Evolutionary conservation across 2,113 vertebrate species (phyloP).

Genomic region (Aramus guarauna): DNA sequence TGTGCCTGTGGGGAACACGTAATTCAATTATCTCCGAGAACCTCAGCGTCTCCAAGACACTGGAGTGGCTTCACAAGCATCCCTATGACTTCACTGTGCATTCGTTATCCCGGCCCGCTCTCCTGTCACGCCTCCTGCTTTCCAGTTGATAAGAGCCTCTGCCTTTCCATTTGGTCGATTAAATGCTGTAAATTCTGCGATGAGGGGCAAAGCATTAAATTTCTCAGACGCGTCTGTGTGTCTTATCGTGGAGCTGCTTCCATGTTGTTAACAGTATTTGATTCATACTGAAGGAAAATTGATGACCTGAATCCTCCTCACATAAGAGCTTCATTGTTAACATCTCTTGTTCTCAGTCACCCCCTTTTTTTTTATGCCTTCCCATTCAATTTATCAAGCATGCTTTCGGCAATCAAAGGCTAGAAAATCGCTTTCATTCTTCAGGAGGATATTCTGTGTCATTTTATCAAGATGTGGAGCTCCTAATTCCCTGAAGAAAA

Average conservation of each 20-base stretch:
- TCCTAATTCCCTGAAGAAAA: not conserved
- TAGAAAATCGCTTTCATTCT: not conserved
- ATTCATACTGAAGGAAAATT: conserved; percentile 60
- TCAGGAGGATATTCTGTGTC: not conserved
- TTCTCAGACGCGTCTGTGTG: not conserved
- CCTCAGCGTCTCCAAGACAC: not conserved
- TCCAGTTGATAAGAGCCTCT: conserved; percentile 63
- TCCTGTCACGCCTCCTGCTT: conserved; percentile 36
- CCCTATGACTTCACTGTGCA: conserved; percentile 68
- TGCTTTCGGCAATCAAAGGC: conserved; percentile 10
- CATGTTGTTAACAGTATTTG: conserved; percentile 48
- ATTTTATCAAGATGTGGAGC: not conserved
- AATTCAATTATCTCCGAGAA: conserved; percentile 21
- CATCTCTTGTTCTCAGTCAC: not conserved
- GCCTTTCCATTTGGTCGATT: conserved; percentile 69
- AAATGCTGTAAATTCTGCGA: conserved; percentile 67
- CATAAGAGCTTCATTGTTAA: conserved; percentile 35
- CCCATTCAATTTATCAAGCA: conserved; percentile 41
- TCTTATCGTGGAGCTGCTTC: conserved; percentile 8
- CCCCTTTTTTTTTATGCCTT: not conserved
- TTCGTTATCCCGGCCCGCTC: conserved; percentile 59
- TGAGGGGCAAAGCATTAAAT: conserved; percentile 25
- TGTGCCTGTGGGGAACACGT: not conserved
- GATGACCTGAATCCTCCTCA: conserved; percentile 53
- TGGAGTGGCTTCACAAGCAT: conserved; percentile 21